A percentile compares a stretch with the other conserved stretches of the same genome.
These are phyloP conservation scores for Psettodes erumei DNA, from an alignment of 2,113 vertebrate species.

Conservation along the genomic window DNA sequence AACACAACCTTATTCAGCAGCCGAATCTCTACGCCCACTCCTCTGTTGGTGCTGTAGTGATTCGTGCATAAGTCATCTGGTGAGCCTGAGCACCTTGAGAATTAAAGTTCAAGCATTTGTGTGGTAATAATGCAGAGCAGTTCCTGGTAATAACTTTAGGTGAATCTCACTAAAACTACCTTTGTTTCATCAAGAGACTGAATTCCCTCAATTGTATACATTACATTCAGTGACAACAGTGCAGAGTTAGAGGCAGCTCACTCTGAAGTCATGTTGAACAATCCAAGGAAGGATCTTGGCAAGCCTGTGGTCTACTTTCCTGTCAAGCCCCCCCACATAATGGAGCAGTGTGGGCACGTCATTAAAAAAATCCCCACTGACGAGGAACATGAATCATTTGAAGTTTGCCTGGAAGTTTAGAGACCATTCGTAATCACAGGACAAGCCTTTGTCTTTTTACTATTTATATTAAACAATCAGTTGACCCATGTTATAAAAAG, in stretches of 20 bases:
- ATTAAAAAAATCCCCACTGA: slow-evolving; percentile 55
- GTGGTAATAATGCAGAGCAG: neutral
- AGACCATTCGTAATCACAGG: slow-evolving; percentile 28
- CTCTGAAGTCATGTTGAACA: neutral
- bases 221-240: neutral
- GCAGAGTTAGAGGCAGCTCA: accelerated
- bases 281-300: slow-evolving; percentile 41
- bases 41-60: slow-evolving; percentile 16
- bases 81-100: neutral
- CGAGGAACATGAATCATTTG: slow-evolving; percentile 33
- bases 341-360: neutral
- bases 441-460: slow-evolving; percentile 7
- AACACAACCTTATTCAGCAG: slow-evolving; percentile 6
- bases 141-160: slow-evolving; percentile 8
- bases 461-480: neutral
- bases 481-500: neutral
- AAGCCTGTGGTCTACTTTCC: slow-evolving; percentile 26
- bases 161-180: neutral
- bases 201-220: neutral
- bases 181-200: neutral
- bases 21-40: neutral
- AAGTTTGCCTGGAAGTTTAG: slow-evolving; percentile 8
- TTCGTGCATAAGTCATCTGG: slow-evolving; percentile 18
- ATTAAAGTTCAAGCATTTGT: neutral
- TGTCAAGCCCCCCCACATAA: neutral